These are phyloP conservation scores for Epirrhoe tristata DNA, from an alignment of 2,888 invertebrate genomes.

Conservation along the genomic window DNA sequence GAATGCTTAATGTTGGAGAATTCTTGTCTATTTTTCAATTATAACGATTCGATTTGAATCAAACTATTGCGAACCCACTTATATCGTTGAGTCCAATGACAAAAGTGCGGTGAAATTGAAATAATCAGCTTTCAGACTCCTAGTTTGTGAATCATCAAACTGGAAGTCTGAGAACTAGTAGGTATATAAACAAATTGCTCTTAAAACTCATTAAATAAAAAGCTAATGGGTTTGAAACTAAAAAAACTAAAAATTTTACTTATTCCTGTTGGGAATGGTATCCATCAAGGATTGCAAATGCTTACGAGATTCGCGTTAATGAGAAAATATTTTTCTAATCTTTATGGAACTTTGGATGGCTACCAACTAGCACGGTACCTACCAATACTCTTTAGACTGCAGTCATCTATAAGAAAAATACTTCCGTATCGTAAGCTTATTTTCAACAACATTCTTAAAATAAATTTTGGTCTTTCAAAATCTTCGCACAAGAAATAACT, in stretches of 20 bases:
- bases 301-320: constrained; percentile 30
- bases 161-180: not conserved
- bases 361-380: constrained; percentile 35
- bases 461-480: constrained; percentile 8
- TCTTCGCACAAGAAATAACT: constrained; percentile 17
- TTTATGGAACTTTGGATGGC: constrained; percentile 27
- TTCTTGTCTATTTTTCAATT: not conserved
- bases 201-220: constrained; percentile 37
- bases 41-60: not conserved
- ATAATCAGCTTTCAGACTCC: not conserved
- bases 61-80: not conserved
- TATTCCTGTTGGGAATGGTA: constrained; percentile 37
- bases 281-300: constrained; percentile 37
- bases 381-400: constrained; percentile 9
- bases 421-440: constrained; percentile 17
- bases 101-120: not conserved
- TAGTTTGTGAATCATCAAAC: not conserved
- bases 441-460: not conserved
- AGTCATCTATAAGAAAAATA: constrained; percentile 23
- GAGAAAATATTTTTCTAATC: constrained; percentile 24
- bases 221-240: constrained; percentile 46
- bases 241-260: too few relatives aligned
- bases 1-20: not conserved
- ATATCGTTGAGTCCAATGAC: not conserved
- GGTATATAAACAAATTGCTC: constrained; percentile 20